phyloP scores from a whole-genome alignment of 2,113 vertebrate species.

The Xiphophorus maculatus region DNA sequence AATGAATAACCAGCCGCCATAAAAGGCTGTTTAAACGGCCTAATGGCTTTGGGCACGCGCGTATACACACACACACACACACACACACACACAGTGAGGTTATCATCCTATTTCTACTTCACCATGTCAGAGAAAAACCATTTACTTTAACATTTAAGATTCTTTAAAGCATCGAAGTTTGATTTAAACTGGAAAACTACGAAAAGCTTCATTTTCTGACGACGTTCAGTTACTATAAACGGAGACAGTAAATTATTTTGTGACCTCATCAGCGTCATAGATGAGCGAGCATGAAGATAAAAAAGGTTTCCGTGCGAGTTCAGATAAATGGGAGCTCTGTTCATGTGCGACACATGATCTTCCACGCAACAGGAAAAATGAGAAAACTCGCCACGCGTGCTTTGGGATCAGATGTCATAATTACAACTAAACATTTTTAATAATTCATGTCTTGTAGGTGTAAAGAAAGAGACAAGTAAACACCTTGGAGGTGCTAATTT shows the following conservation, averaged over 20 bases:
- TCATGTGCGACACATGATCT: no score
- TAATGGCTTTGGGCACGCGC: neutral
- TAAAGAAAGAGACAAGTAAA: slow-evolving; percentile 32
- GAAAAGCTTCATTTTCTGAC: neutral
- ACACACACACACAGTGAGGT: neutral
- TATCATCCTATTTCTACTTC: slow-evolving; percentile 7
- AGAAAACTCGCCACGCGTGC: neutral
- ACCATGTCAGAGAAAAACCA: neutral
- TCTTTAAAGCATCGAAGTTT: neutral
- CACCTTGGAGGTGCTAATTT: slow-evolving; percentile 28
- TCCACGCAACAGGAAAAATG: neutral
- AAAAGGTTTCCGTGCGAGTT: neutral
- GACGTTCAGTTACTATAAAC: neutral
- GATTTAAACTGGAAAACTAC: slow-evolving; percentile 1
- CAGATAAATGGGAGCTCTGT: neutral
- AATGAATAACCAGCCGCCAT: slow-evolving; percentile 59
- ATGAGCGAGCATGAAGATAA: neutral
- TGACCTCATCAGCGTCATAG: neutral
- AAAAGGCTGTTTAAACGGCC: slow-evolving; percentile 37
- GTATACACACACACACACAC: no score
- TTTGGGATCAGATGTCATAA: slow-evolving; percentile 1
- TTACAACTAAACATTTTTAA: slow-evolving; percentile 54
- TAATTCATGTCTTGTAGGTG: slow-evolving; percentile 62
- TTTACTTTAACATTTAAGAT: neutral
- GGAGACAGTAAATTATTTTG: neutral